Conservation (phyloP, 2,888 invertebrate genomes). For the Hirudinaria manillensis region DNA sequence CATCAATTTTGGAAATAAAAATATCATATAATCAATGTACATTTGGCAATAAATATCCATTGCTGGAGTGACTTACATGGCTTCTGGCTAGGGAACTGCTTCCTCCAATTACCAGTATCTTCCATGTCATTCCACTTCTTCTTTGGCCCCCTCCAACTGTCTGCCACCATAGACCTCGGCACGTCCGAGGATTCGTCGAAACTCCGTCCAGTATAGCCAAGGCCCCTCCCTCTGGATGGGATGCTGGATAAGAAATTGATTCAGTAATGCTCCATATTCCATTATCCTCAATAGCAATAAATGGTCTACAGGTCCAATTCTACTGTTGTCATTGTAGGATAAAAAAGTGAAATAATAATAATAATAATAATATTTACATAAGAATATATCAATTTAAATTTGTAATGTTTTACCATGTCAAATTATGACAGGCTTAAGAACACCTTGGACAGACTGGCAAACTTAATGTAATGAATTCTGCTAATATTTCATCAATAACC, state of each 20-base stretch:
- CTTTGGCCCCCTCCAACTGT: constrained; percentile 48
- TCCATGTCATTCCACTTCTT: constrained; percentile 45
- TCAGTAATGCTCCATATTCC: too few species aligned
- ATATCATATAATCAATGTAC: neutral
- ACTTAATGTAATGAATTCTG: neutral
- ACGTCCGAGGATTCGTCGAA: constrained; percentile 41
- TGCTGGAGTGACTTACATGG: constrained; percentile 4
- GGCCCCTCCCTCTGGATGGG: constrained; percentile 47
- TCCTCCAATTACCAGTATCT: constrained; percentile 56
- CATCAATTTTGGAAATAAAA: neutral
- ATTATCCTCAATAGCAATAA: too few species aligned
- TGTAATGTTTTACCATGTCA: too few species aligned
- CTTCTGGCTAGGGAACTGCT: constrained; percentile 16
- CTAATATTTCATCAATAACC: neutral
- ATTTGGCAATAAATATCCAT: neutral
- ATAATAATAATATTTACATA: neutral
- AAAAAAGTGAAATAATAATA: neutral
- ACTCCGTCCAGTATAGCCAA: constrained; percentile 41
- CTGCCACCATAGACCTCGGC: constrained; percentile 48
- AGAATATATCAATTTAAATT: neutral
- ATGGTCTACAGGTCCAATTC: too few species aligned
- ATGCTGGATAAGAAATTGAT: neutral
- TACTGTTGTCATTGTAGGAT: too few species aligned
- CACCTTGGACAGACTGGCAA: neutral
- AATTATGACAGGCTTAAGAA: neutral